These are phyloP conservation scores for Bactericera cockerelli DNA, from an alignment of 1,140 invertebrate genomes.

Conservation along the genomic window DNA sequence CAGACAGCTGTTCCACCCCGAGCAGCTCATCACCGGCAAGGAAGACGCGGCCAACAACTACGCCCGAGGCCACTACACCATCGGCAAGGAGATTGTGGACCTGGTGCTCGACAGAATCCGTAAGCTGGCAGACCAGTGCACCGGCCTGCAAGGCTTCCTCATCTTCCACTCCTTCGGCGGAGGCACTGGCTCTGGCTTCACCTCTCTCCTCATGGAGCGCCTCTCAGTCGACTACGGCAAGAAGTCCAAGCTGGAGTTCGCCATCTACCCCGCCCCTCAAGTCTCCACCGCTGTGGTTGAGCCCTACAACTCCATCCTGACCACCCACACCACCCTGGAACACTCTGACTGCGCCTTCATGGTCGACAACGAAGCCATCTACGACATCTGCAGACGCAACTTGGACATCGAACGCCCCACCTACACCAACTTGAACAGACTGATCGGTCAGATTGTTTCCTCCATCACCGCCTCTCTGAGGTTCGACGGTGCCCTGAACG, in stretches of 20 bases:
- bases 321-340: conserved; percentile 43
- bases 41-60: conserved; percentile 54
- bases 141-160: conserved; percentile 63
- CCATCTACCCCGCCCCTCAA: conserved; percentile 51
- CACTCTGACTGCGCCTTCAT: conserved; percentile 53
- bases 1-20: conserved; percentile 42
- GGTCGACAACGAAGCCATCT: conserved; percentile 81
- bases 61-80: conserved; percentile 50
- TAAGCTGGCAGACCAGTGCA: conserved; percentile 64
- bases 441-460: conserved; percentile 68
- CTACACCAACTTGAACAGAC: conserved; percentile 61
- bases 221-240: conserved; percentile 50
- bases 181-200: conserved; percentile 65
- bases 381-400: conserved; percentile 78
- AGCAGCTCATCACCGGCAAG: conserved; percentile 43
- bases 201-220: conserved; percentile 48
- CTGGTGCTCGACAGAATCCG: conserved; percentile 49
- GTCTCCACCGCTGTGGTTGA: conserved; percentile 50
- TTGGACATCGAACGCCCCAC: conserved; percentile 77
- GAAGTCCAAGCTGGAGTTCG: conserved; percentile 51
- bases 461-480: conserved; percentile 73
- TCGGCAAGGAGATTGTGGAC: conserved; percentile 61
- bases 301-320: conserved; percentile 48
- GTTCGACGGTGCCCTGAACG: conserved; percentile 78
- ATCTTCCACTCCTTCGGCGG: conserved; percentile 83